Base-by-base conservation (phyloP, 2,797 vertebrate genomes). In the Sebastiscus albofasciatus region DNA sequence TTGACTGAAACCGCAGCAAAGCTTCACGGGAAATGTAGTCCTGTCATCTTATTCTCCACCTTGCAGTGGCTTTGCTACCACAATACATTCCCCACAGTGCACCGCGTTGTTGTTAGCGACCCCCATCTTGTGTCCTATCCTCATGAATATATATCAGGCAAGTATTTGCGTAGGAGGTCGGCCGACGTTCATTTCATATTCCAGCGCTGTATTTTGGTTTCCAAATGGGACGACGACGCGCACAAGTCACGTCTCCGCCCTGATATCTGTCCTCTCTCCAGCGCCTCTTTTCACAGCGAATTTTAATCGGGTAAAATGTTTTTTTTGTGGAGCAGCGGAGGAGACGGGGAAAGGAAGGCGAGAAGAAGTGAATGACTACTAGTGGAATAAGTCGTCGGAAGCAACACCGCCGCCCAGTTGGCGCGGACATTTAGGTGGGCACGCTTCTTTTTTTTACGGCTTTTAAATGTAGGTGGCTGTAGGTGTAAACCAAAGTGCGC, bases 151-250 rank as follows among this genome's bases (percentile, higher is more conserved):
- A 94, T 92, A 96, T 66, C 68, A 87, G 81, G 81, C 0, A 24
- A 24, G 83, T 27, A 91, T 94, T 95, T 94, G 94, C 94, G 93
- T 96, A 94, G 93, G 92, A 92, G 90, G 95, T 95, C 93, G 89
- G 92, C 87, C 90, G 94, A 94, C 94, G 92, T 94, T 95, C 93
- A 94, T 95, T 95, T 93, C 93, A 94, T 95, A 95, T 95, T 93
- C 93, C 26, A 77, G 87, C 87, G 11, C 92, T 69, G 91, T 90
- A 82, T 92, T 93, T 88, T 71, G 82, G 77, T 92, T 42, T 42
- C 89, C 84, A 92, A 93, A 93, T 91, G 93, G 92, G 91, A 90
- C 39, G 39, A 42, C 39, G 39, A 42, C 89, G 92, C 90, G 62
- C 88, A 7, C 39, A 42, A 74, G 90, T 86, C 89, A 89, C 92